Evolutionary conservation across 2,888 invertebrate species (phyloP).

Genomic region (Lobophora halterata): DNA sequence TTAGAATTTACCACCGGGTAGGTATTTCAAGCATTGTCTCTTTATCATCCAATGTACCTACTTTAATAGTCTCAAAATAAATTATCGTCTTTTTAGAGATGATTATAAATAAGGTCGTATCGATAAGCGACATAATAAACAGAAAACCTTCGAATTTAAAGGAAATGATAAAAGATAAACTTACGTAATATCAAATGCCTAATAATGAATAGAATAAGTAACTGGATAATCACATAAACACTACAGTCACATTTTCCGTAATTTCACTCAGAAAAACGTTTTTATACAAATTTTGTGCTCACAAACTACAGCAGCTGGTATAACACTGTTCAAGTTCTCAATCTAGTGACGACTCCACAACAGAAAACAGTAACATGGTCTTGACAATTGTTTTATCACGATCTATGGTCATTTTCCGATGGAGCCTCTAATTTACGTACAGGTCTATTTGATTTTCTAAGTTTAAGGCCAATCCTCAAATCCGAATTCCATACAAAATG

Average conservation of each 20-base stretch:
- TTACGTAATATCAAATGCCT: constrained; percentile 25
- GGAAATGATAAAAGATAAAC: too few relatives aligned
- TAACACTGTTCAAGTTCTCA: constrained; percentile 26
- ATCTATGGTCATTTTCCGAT: constrained; percentile 54
- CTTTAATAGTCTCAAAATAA: too few relatives aligned
- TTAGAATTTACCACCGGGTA: too few relatives aligned
- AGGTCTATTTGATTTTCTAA: constrained; percentile 17
- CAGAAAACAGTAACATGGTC: constrained; percentile 26
- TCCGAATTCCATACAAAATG: too few relatives aligned
- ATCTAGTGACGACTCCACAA: constrained; percentile 11
- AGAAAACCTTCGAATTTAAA: too few relatives aligned
- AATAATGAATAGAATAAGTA: constrained; percentile 9
- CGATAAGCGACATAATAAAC: too few relatives aligned
- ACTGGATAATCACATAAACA: constrained; percentile 26
- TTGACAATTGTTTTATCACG: constrained; percentile 67
- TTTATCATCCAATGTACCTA: too few relatives aligned
- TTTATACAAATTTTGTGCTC: constrained; percentile 14
- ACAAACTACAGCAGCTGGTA: constrained; percentile 21
- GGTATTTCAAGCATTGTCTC: too few relatives aligned
- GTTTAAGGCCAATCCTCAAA: constrained; percentile 10
- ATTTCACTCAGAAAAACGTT: constrained; percentile 22
- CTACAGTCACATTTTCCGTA: constrained; percentile 36
- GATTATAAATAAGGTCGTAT: too few relatives aligned
- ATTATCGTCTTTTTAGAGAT: too few relatives aligned
- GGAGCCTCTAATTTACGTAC: constrained; percentile 24